Conservation (phyloP, 2,113 vertebrate species). For the Plectropomus leopardus region DNA sequence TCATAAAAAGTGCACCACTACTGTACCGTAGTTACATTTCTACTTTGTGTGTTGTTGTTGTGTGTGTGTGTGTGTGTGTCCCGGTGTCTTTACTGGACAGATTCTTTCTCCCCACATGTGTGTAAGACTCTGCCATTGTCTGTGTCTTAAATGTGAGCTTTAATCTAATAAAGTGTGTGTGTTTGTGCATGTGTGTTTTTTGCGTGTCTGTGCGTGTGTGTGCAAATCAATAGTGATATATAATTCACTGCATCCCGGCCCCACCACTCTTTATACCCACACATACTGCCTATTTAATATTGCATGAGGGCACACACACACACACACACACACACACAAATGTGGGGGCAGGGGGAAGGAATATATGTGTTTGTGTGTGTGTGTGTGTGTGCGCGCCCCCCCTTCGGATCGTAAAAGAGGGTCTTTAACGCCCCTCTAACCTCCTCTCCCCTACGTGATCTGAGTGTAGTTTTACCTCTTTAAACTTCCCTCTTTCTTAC, state of each 20-base stretch:
- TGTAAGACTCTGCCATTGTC: slow-evolving; percentile 40
- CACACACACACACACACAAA: slow-evolving; percentile 58
- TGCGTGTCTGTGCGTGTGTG: slow-evolving; percentile 46
- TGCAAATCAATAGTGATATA: slow-evolving; percentile 99
- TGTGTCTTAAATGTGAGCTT: slow-evolving; percentile 70
- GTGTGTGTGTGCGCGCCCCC: slow-evolving; percentile 28
- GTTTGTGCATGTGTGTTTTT: slow-evolving; percentile 29
- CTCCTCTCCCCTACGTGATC: slow-evolving; percentile 67
- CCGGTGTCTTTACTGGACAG: no score
- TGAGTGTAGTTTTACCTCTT: slow-evolving; percentile 69
- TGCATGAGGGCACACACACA: slow-evolving; percentile 94
- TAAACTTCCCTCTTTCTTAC: slow-evolving; percentile 83
- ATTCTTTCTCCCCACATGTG: no score
- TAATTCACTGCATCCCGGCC: slow-evolving; percentile 99
- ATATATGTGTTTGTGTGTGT: slow-evolving; percentile 47
- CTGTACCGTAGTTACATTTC: not conserved
- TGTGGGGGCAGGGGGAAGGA: slow-evolving; percentile 70
- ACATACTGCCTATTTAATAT: slow-evolving; percentile 98
- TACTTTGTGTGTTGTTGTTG: slow-evolving; percentile 9
- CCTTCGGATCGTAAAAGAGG: slow-evolving; percentile 70
- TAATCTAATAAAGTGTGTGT: slow-evolving; percentile 77
- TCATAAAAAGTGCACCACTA: not conserved
- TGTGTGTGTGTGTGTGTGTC: slow-evolving; percentile 10
- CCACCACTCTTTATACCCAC: slow-evolving; percentile 98
- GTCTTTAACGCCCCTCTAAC: slow-evolving; percentile 78